Evolutionary conservation across 2,888 invertebrate genomes (phyloP), one percentile per base, ranked within the genome.

Genomic region (Drosophila differens): DNA sequence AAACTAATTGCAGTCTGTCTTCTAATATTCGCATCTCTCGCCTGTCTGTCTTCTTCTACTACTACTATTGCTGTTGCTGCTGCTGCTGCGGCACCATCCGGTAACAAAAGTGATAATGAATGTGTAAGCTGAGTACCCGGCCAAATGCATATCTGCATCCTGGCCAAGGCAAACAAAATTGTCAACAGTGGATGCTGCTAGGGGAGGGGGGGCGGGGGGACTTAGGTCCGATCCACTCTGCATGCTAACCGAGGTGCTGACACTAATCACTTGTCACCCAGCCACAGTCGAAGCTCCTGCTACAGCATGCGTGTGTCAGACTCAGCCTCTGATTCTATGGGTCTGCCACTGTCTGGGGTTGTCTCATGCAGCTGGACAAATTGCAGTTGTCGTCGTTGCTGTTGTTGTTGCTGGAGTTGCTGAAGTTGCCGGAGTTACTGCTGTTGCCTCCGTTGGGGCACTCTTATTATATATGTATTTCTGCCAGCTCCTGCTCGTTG

Each of bases 41-140:
- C 77, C 79, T 81, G 76, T 64, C 80, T 60, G 65, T 63, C 70
- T 44, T 61, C 68, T 63, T 57, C 64, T 64, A 63, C 52, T 60
- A 39, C 67, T 64, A 41, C 52, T 52, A 10, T 2, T 16, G 28
- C 66, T 66, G 35, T 52, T 52, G 12, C 7, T 14, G 32, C 57
- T 49, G 68, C 72, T 62, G 72, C 47, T 16, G 25, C 25, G 47
- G 16, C 25, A 16, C 47, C 47, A 47, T 79, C 85, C 76, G 60
- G 80, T 81, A 81, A 87, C 85, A 86, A 78, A 89, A 91, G 91
- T 91, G 92, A 91, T 92, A 91, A 91, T 91, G 92, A 91, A 92
- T 92, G 92, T 91, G 91, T 91, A 92, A 92, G 88, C 80, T 85
- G 87, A 90, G 85, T 67, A 66, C 81, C 82, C 44, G 59, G 55